Base-by-base conservation (phyloP, 2,888 invertebrate species). In the Margaritifera margaritifera region DNA sequence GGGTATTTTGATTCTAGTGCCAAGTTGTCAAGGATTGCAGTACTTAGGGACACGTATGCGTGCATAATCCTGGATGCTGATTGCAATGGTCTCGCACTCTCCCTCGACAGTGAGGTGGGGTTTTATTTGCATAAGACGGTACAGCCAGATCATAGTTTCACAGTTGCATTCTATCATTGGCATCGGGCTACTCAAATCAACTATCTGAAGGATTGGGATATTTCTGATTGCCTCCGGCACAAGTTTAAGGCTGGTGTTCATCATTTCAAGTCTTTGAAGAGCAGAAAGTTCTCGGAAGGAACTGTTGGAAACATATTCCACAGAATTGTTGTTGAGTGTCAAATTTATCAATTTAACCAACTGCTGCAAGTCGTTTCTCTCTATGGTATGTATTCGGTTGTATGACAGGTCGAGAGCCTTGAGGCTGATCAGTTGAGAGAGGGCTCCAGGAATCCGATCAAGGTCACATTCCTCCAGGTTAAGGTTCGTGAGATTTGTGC, bases 301-400 rank as follows among this genome's bases (percentile, higher is more conserved):
- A 22, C 72, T 68, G 6, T 70, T 74, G 4, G 80, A 80, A n/a
- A 80, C 55, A 55, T 80, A 80, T 25, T 64, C 57, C 1, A 80
- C 55, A 6, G 78, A 77, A 42, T 80, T 80, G 24, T 59, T 31
- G 31, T 74, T 74, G 15, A 78, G 58, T 50, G 70, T 71, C 8
- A 80, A 50, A 3, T 52, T 68, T 11, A 3, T 31, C 19, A 80
- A 56, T 19, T 62, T 56, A 0, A 20, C 2, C 54, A 77, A 69
- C 24, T 67, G 55, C 27, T 77, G 72, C 4, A 80, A 65, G 54
- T 80, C 80, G 56, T 74, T 75, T 52, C 75, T 72, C 25, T 80
- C 80, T 19, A 80, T 77, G 19, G 75, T 77, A 2, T 75, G 74
- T 18, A 80, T 80, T 1, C 72, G 71, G 66, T 80, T 80, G 58